Evolutionary conservation across 1,140 invertebrate genomes (phyloP), one percentile per base, ranked within the genome.

Genomic region (Nixonia krombeini): DNA sequence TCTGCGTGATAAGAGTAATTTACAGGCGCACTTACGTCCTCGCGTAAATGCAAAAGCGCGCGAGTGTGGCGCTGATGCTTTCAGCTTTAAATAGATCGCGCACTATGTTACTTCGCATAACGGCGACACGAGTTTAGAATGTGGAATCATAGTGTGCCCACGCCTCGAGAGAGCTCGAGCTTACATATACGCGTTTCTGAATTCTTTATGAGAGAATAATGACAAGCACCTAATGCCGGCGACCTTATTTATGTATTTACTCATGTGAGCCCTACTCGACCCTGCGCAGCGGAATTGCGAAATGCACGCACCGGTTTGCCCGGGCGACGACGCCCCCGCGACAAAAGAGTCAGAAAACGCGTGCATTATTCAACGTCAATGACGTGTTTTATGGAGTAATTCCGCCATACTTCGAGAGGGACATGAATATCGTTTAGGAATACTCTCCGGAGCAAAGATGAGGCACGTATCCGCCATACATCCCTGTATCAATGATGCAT

Each of bases 201-300:
- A 74, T 74, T 74, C 70, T 74, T 72, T 66, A 74, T 74, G 70
- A 56, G 57, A 65, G 66, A 74, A 72, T 74, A 72, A 74, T 74
- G 69, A 72, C 69, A 44, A 69, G 65, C 59, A 47, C 49, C 66
- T 72, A 74, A 72, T 62, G 70, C 45, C 29, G 56, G 45, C 40
- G 58, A 49, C 50, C 51, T 67, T 70, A 65, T 67, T 70, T 70
- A 73, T 65, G 56, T 45, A 74, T 71, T 59, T 65, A 56, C 56
- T 46, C 38, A 37, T 25, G 47, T 37, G 37, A 51, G 37, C 47
- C 15, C 12, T 18, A 23, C 35, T 52, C 33, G 29, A 29, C 4
- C 47, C 35, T 47, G 53, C 28, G 37, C 37, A 31, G 7, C 29
- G 25, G 15, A 45, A 45, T 29, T 45, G 16, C 42, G 25, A 7